phyloP scores from a whole-genome alignment of 2,113 vertebrate species.

The Gobius niger region DNA sequence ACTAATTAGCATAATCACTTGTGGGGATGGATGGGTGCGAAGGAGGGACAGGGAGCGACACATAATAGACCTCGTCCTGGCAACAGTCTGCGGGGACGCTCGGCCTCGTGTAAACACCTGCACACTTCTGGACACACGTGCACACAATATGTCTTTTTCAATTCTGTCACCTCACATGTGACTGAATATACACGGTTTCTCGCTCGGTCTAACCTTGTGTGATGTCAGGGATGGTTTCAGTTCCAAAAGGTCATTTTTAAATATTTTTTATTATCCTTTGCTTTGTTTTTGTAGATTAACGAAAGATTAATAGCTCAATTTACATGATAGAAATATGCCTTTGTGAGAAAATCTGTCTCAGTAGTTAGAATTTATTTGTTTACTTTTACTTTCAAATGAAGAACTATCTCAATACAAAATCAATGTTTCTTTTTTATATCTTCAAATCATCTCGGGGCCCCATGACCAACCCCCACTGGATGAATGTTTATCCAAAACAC shows the following conservation, averaged over 20 bases:
- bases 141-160: conserved; percentile 32
- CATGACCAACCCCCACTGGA: too few relatives aligned
- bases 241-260: background rate
- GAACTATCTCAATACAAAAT: too few relatives aligned
- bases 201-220: conserved; percentile 12
- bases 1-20: conserved; percentile 92
- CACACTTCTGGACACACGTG: conserved; percentile 50
- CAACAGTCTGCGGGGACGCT: conserved; percentile 76
- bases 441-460: too few relatives aligned
- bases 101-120: conserved; percentile 69
- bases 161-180: conserved; percentile 15
- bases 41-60: conserved; percentile 67
- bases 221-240: too few relatives aligned
- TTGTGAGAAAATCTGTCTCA: background rate
- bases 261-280: conserved; percentile 14
- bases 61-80: conserved; percentile 78
- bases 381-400: background rate
- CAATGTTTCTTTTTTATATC: too few relatives aligned
- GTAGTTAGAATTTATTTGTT: too few relatives aligned
- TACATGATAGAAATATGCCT: background rate
- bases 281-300: background rate
- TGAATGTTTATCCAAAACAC: too few relatives aligned
- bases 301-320: background rate
- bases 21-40: conserved; percentile 81
- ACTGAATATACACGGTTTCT: conserved; percentile 26